Base-by-base conservation (phyloP, 1,140 invertebrate species). In the Aphis craccivora region DNA sequence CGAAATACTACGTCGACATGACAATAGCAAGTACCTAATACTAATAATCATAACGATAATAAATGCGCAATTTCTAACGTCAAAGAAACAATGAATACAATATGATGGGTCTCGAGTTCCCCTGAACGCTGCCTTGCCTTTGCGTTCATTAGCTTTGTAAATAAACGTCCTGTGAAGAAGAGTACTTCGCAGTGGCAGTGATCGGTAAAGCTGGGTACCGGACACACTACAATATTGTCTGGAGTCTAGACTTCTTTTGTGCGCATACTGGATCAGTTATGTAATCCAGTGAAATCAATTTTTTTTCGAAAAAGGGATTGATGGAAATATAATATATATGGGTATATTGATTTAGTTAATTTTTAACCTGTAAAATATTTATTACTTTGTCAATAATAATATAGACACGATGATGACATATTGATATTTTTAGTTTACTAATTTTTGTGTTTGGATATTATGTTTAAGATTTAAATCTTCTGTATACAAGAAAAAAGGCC, bases 91-190 rank as follows among this genome's bases (percentile, higher is more conserved):
- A 76, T n/a, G 60, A 14, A 1, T n/a, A n/a, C n/a, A 55, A 48
- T 60, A 11, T 76, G 5, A 76, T 2, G 35, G 88, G 35, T 14
- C 1, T 35, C 51, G 9, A 5, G 35, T 89, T 25, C 11, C 22
- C 88, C 88, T n/a, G 20, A 7, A n/a, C 86, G 1, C 11, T 30
- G 2, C 11, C 25, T 43, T 20, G 2, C 30, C 51, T 8, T n/a
- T n/a, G 45, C n/a, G 51, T 55, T 55, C 88, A 37, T 89, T 89
- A 89, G 45, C 51, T 37, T 55, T 23, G 51, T 55, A 89, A 89
- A 89, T 89, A 89, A 53, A 40, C 35, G 35, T 25, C 23, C 4
- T 5, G 6, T 11, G 51, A 76, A 76, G 60, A 76, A 67, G 14
- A 25, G 60, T 67, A 11, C 60, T n/a, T n/a, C 30, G n/a, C 60